phyloP scores from a whole-genome alignment of 2,113 vertebrate genomes.

The Sarotherodon lohbergeri region DNA sequence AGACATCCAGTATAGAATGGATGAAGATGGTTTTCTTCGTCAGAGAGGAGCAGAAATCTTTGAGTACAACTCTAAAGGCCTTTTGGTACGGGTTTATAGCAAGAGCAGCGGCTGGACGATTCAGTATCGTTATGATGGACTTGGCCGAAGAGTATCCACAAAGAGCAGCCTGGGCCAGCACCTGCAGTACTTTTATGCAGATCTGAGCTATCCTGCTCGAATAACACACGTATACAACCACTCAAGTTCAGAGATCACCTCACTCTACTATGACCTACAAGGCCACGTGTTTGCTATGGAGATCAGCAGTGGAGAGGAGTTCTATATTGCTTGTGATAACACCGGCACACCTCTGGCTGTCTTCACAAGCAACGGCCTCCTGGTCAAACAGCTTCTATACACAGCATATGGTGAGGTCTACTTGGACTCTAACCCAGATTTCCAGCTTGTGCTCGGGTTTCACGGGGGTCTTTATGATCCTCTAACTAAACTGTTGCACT shows the following conservation, averaged over 20 bases:
- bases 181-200: slow-evolving; percentile 95
- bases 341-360: slow-evolving; percentile 91
- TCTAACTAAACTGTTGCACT: slow-evolving; percentile 93
- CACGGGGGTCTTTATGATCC: slow-evolving; percentile 94
- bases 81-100: slow-evolving; percentile 90
- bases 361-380: slow-evolving; percentile 93
- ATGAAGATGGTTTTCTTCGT: slow-evolving; percentile 93
- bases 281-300: slow-evolving; percentile 98
- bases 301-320: slow-evolving; percentile 95
- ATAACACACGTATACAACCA: slow-evolving; percentile 98
- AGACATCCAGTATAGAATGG: slow-evolving; percentile 93
- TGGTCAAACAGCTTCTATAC: slow-evolving; percentile 96
- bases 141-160: slow-evolving; percentile 88
- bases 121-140: slow-evolving; percentile 92
- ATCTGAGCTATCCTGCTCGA: slow-evolving; percentile 88
- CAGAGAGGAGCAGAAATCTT: slow-evolving; percentile 94
- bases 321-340: slow-evolving; percentile 96
- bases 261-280: slow-evolving; percentile 96
- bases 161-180: slow-evolving; percentile 92
- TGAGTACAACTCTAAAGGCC: slow-evolving; percentile 96
- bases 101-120: slow-evolving; percentile 93
- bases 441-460: slow-evolving; percentile 95
- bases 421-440: slow-evolving; percentile 96
- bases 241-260: slow-evolving; percentile 95
- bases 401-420: slow-evolving; percentile 96